Evolutionary conservation across 2,888 invertebrate species (phyloP).

Genomic region (Nematopogon swammerdamellus): DNA sequence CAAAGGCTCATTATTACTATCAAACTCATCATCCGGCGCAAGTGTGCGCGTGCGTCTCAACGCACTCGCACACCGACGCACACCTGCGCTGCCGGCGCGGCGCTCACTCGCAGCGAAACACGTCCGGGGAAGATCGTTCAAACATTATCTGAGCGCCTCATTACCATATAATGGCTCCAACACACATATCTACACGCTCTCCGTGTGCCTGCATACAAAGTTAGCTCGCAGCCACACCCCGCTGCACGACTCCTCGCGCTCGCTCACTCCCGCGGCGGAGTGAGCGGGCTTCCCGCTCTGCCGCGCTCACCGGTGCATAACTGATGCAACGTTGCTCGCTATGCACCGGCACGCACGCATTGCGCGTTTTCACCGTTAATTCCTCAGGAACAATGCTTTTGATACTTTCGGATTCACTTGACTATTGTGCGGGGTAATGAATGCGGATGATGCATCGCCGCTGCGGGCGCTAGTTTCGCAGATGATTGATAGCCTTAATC

Average conservation of each 20-base stretch:
- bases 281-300: background rate
- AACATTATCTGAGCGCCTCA: background rate
- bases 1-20: too few species aligned
- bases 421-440: background rate
- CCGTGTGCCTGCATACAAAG: background rate
- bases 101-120: background rate
- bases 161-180: background rate
- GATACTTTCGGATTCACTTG: background rate
- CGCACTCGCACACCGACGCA: background rate
- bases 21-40: too few species aligned
- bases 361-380: background rate
- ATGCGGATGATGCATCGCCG: background rate
- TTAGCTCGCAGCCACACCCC: background rate
- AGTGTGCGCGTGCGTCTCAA: too few species aligned
- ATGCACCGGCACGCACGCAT: background rate
- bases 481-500: background rate
- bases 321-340: too few species aligned
- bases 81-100: too few species aligned
- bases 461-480: background rate
- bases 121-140: background rate
- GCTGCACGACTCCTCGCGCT: background rate
- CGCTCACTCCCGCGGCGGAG: background rate
- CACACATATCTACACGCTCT: background rate
- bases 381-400: background rate
- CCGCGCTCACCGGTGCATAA: background rate